Evolutionary conservation across 2,797 vertebrate genomes (phyloP), one percentile per base, ranked within the genome.

Genomic region (Esox masquinongy): DNA sequence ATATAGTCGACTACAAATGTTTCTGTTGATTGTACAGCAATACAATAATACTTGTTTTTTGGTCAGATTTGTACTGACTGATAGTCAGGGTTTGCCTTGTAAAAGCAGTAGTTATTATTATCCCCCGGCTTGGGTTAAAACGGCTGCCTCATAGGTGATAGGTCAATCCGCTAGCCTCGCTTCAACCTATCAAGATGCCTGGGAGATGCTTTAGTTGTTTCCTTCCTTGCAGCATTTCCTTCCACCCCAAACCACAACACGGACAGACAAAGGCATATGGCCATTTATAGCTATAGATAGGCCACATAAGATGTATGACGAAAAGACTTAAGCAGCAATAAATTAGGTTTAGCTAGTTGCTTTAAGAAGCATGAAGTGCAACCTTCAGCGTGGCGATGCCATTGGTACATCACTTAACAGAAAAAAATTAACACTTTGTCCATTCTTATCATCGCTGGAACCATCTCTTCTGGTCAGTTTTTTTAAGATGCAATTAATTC

Each of bases 401-500:
- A 63, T 73, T 71, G 87, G 90, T 84, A 36, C 69, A 71, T 84
- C 84, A 92, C 90, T 90, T 84, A 90, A 90, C 82, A 68, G 76
- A 79, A n/a, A n/a, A n/a, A n/a, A n/a, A n/a, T n/a, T n/a, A n/a
- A 64, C 74, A 74, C 82, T 87, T 76, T 86, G 89, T 91, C 91
- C 89, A 79, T 76, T 77, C 84, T 87, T 89, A 90, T 90, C 85
- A 66, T 81, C 49, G 85, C 88, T 90, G 84, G 85, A 91, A 88
- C 90, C 88, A 89, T 90, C 88, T 87, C 86, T 87, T 84, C 79
- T 83, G 88, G 79, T 86, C 85, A 85, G 84, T 89, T 89, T 83
- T 90, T 83, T 84, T 83, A 87, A 91, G 88, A 90, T 87, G 89
- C 91, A 93, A 93, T 93, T 93, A 92, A 91, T 92, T 94, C 88